Evolutionary conservation across 2,113 vertebrate genomes (phyloP).

Genomic region (Plotosus lineatus): DNA sequence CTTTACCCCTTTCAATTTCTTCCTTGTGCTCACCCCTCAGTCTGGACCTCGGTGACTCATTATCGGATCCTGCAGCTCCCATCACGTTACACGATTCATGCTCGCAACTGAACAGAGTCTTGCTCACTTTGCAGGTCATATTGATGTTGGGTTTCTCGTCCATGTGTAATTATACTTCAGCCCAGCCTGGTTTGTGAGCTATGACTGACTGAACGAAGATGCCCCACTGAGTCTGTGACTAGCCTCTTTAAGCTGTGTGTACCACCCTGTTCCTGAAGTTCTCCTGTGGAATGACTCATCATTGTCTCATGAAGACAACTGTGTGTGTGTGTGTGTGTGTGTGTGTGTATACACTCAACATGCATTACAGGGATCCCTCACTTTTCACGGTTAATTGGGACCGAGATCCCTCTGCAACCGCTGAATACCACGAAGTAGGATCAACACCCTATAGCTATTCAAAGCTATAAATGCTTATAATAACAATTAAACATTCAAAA

Average conservation of each 20-base stretch:
- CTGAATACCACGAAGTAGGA: too few relatives aligned
- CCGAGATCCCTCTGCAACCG: too few relatives aligned
- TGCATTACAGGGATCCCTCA: too few relatives aligned
- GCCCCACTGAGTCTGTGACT: conserved; percentile 9
- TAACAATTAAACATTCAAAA: too few relatives aligned
- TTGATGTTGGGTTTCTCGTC: background rate
- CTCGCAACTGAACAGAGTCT: background rate
- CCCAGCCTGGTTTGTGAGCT: background rate
- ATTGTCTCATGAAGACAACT: conserved; percentile 21
- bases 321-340: background rate
- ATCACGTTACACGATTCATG: conserved; percentile 1
- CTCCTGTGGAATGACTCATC: conserved; percentile 31
- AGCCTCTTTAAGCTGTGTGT: conserved; percentile 30
- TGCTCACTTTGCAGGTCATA: background rate
- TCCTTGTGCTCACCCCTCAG: background rate
- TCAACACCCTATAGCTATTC: too few relatives aligned
- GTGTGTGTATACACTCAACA: background rate
- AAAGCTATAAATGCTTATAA: too few relatives aligned
- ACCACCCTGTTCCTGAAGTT: conserved; percentile 16
- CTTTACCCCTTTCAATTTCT: background rate
- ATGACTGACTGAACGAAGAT: background rate
- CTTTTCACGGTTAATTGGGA: too few relatives aligned
- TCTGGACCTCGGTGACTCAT: background rate
- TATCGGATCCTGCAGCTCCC: background rate
- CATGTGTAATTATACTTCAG: conserved; percentile 24